Percentiles rank a stretch among this genome's conserved stretches.
These are phyloP conservation scores for Phataginus tetradactyla DNA, from an alignment of 2,797 vertebrate species.

Conservation along the genomic window DNA sequence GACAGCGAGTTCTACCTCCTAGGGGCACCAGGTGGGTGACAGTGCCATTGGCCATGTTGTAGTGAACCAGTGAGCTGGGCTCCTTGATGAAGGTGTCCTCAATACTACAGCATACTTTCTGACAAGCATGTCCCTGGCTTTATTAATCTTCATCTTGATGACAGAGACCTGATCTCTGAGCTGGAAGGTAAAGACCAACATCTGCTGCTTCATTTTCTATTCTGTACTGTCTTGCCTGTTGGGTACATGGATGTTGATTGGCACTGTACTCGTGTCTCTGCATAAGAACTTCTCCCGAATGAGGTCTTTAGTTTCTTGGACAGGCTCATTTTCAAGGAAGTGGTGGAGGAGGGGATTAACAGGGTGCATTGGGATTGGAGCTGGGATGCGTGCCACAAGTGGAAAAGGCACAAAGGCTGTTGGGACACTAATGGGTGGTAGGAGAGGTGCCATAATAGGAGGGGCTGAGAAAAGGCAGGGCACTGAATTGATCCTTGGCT, in stretches of 20 bases:
- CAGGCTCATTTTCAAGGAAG: background rate
- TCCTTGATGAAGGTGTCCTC: background rate
- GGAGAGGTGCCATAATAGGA: background rate
- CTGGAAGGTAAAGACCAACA: too few species aligned
- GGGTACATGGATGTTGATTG: background rate
- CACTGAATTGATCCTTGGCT: background rate
- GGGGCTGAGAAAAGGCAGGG: background rate
- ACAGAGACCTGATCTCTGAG: background rate
- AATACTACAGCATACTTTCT: background rate
- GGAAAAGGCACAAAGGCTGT: background rate
- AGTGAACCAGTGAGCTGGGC: background rate
- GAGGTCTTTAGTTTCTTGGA: background rate
- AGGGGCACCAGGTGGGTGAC: background rate
- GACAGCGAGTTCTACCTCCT: background rate
- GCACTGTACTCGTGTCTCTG: background rate
- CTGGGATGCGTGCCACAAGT: background rate
- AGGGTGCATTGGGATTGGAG: background rate
- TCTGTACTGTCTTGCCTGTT: background rate
- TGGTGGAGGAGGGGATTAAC: background rate
- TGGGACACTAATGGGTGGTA: background rate
- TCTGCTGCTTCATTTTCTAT: too few species aligned
- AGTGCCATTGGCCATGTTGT: background rate
- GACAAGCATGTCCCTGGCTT: background rate
- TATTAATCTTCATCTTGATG: background rate
- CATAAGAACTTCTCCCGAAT: background rate